Base-by-base conservation (phyloP, 2,113 vertebrate species). In the Struthio camelus region DNA sequence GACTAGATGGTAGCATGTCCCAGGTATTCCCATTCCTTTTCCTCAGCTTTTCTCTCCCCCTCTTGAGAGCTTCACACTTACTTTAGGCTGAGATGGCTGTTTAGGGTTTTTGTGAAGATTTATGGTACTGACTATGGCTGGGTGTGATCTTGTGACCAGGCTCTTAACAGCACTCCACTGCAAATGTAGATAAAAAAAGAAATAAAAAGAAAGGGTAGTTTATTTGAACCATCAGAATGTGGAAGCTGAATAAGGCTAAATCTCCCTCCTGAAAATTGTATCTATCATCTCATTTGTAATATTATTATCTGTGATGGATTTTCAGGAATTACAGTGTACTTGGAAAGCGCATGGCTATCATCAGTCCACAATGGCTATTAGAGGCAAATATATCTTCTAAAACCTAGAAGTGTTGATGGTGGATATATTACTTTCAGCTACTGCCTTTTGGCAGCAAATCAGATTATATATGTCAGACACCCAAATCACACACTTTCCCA, bases 361-460 rank as follows among this genome's bases (percentile, higher is more conserved):
- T 46, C 79, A 80, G 71, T 81, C 25, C 51, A 61, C 46, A 90
- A n/a, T 5, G 11, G 40, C 40, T 42, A 42, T 18, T 24, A 46
- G 25, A 46, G 13, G 10, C 53, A 44, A 91, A 80, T 38, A 80
- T 30, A 70, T 85, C 73, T 23, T 22, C 70, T 90, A 38, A 93
- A 91, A 92, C 69, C 73, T 78, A 92, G 66, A 92, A 92, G 85
- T 58, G n/a, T 59, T 96, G 73, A 91, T 73, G 86, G 51, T 56
- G 23, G 64, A 85, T 89, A 42, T 42, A 59, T 24, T 88, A 76
- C 79, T 89, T 77, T 88, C 80, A 88, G 62, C 14, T 58, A 58
- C 27, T 87, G 81, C 40, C 27, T 94, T 96, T 93, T 96, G 92
- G 93, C 92, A 92, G 67, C 20, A 88, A 71, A 75, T 83, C 77